A percentile compares a stretch with the other conserved stretches of the same genome.
Evolutionary conservation across 2,797 vertebrate genomes (phyloP).

Genomic region (Gambelia wislizenii): DNA sequence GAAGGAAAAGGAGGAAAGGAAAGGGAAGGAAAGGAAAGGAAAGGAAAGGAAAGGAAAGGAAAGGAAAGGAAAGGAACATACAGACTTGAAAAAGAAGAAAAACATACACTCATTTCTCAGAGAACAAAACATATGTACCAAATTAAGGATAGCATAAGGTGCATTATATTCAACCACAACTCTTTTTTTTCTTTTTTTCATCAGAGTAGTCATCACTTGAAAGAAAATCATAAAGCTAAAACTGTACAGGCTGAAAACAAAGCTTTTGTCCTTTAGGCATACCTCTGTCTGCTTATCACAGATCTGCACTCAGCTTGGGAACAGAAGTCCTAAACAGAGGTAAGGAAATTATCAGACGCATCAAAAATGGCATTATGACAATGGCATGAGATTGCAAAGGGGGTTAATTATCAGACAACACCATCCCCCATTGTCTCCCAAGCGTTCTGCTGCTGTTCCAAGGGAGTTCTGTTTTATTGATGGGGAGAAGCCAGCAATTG

Average conservation of each 20-base stretch:
- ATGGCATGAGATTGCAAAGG: no score
- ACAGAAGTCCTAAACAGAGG: neutral
- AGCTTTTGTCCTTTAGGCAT: neutral
- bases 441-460: no score
- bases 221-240: slow-evolving; percentile 16
- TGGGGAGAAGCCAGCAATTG: no score
- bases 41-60: no score
- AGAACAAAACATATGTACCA: slow-evolving; percentile 21
- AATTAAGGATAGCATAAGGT: neutral
- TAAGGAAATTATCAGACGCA: no score
- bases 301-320: neutral
- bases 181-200: neutral
- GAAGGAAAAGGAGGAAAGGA: no score
- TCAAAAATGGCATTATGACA: no score
- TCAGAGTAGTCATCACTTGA: slow-evolving; percentile 24
- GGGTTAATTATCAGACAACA: no score
- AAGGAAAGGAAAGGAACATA: neutral
- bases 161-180: neutral
- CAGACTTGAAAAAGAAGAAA: neutral
- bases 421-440: no score
- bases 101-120: neutral
- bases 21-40: no score
- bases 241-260: slow-evolving; percentile 7
- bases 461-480: no score
- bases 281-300: neutral